Conservation (phyloP, 2,797 vertebrate species). For the Catamblyrhynchus diadema region DNA sequence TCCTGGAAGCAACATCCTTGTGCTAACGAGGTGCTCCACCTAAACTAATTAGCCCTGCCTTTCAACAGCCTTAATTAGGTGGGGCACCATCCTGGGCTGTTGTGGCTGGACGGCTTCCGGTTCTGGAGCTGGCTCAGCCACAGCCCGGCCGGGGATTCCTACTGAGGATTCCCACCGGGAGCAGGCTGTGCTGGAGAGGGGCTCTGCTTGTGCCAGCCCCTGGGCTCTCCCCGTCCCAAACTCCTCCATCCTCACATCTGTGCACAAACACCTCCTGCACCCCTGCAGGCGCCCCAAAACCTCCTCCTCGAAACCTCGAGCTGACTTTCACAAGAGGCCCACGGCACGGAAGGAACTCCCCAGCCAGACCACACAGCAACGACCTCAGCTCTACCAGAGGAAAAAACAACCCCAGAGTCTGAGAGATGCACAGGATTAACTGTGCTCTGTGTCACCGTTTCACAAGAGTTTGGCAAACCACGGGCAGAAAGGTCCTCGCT, state of each 20-base stretch:
- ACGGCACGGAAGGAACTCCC: not conserved
- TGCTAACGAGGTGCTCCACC: conserved; percentile 55
- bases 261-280: not conserved
- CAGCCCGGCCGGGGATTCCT: not conserved
- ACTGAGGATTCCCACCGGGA: rapidly evolving
- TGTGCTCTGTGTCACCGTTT: not conserved
- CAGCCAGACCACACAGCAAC: not conserved
- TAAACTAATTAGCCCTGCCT: conserved; percentile 57
- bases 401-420: not conserved
- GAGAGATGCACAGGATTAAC: not conserved
- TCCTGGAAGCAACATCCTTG: conserved; percentile 53
- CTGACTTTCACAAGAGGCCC: not conserved
- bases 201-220: not conserved
- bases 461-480: not conserved
- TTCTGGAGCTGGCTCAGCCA: not conserved
- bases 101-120: conserved; percentile 42
- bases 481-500: not conserved
- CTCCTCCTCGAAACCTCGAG: not conserved
- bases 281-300: not conserved
- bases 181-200: rapidly evolving
- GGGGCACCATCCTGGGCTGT: conserved; percentile 51
- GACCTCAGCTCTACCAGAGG: not conserved
- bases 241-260: rapidly evolving
- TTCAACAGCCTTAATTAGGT: conserved; percentile 64
- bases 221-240: not conserved